Conservation (phyloP, 1,140 invertebrate species). For the Microplitis mediator region DNA sequence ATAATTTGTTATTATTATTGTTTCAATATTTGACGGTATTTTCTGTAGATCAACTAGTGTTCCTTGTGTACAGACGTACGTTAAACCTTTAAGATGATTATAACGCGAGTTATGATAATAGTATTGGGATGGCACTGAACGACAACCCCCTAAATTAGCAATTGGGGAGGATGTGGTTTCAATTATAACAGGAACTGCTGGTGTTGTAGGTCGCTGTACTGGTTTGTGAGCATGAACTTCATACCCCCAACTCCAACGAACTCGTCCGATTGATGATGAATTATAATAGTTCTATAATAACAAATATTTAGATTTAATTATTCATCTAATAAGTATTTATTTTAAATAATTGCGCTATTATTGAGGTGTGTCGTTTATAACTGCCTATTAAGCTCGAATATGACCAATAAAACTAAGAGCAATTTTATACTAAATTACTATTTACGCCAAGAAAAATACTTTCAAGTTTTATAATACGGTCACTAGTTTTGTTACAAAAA, state of each 20-base stretch:
- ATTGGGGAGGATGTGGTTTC: slow-evolving; percentile 10
- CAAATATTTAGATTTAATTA: neutral
- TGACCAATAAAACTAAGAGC: no score
- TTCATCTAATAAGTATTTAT: neutral
- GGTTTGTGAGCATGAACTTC: slow-evolving; percentile 5
- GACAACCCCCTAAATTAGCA: slow-evolving; percentile 24
- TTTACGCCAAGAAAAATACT: no score
- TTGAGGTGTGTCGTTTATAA: no score
- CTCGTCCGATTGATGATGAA: slow-evolving; percentile 2
- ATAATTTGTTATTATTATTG: slow-evolving; percentile 36
- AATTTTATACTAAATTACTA: no score
- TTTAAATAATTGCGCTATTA: neutral
- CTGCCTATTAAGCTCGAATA: no score
- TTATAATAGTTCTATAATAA: slow-evolving; percentile 24
- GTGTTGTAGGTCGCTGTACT: slow-evolving; percentile 11
- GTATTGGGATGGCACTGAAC: slow-evolving; percentile 8
- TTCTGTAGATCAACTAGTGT: slow-evolving; percentile 28
- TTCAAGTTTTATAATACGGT: no score
- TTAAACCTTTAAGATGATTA: slow-evolving; percentile 18
- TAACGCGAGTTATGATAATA: slow-evolving; percentile 20
- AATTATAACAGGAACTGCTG: slow-evolving; percentile 2
- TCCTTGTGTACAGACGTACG: slow-evolving; percentile 22
- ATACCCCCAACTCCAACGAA: slow-evolving; percentile 13
- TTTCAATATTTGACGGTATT: slow-evolving; percentile 30
- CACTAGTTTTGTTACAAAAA: no score